Evolutionary conservation across 2,113 vertebrate species (phyloP), one percentile per base, ranked within the genome.

Genomic region (Alouatta palliata): DNA sequence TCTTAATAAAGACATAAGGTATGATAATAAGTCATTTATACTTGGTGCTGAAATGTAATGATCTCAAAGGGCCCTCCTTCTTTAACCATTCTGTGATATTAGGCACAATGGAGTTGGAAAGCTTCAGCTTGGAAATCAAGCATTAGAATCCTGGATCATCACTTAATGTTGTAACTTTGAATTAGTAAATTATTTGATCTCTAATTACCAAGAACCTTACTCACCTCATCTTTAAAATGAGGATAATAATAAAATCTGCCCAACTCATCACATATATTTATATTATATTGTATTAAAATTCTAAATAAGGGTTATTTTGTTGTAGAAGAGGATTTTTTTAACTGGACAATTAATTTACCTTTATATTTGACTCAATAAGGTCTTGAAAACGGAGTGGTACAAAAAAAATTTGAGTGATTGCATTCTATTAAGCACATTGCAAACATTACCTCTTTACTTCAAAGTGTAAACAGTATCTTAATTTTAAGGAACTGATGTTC

Each of bases 261-360:
- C 21, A 49, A 84, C 6, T 68, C 21, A 12, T 96, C 32, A 27
- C 32, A 66, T 25, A 19, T 71, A 79, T 84, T 92, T 96, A 6
- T 90, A 92, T 92, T 95, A 9, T 90, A 91, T 75, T 16, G 84
- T 87, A 17, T 85, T 95, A 95, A 95, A 95, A 80, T 84, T 94
- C 54, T 71, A 97, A 84, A 70, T 71, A 61, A 77, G 45, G 43
- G 40, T 5, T 83, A 70, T 81, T 87, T 90, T 80, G 70, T 21
- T 80, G 61, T 66, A 91, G 56, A 96, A 90, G 37, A 58, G 27
- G 14, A 81, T 30, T 70, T 96, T 89, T 20, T 3, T 6, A 52
- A 52, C 52, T 5, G 25, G 12, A 5, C 20, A 75, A 70, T 4
- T 25, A 81, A 49, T 79, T 95, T 87, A n/a, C 1, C 11, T 93